phyloP scores from a whole-genome alignment of 2,797 vertebrate species.

The Melanotaenia nigrans region DNA sequence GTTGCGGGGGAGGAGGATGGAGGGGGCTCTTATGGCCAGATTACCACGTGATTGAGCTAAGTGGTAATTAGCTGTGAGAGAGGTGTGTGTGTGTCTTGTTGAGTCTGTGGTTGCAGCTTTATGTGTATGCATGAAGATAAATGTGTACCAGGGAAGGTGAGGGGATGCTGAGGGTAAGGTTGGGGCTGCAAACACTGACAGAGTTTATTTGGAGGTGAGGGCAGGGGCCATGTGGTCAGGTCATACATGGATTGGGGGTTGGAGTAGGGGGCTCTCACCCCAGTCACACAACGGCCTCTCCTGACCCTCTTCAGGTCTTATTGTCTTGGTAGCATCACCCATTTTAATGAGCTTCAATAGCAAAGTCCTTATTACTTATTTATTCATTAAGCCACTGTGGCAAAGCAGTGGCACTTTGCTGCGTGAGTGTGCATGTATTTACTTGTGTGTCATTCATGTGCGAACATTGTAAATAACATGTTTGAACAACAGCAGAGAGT shows the following conservation, averaged over 20 bases:
- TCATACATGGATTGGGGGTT: conserved; percentile 43
- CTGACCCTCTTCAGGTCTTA: conserved; percentile 77
- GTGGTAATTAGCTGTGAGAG: conserved; percentile 76
- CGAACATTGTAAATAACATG: conserved; percentile 40
- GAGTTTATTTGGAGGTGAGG: conserved; percentile 76
- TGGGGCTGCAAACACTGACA: conserved; percentile 52
- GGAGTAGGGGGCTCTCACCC: conserved; percentile 33
- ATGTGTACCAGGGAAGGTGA: conserved; percentile 30
- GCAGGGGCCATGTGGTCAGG: conserved; percentile 63
- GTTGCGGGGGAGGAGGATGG: conserved; percentile 53
- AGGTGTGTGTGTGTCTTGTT: conserved; percentile 49
- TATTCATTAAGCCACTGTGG: conserved; percentile 77
- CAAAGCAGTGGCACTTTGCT: conserved; percentile 66
- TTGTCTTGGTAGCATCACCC: conserved; percentile 74
- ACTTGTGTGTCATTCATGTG: conserved; percentile 43
- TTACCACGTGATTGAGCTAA: conserved; percentile 78
- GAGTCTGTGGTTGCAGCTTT: conserved; percentile 24
- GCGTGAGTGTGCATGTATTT: conserved; percentile 63
- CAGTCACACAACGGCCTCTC: conserved; percentile 43
- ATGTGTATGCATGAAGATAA: conserved; percentile 40
- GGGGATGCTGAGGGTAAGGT: conserved; percentile 30
- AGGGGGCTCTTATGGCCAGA: conserved; percentile 66
- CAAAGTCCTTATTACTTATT: conserved; percentile 80
- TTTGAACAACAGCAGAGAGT: conserved; percentile 44
- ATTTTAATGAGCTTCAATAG: conserved; percentile 86